Percentiles rank a stretch among this genome's conserved stretches.
Evolutionary conservation across 2,113 vertebrate species (phyloP).

Genomic region (Perccottus glenii): DNA sequence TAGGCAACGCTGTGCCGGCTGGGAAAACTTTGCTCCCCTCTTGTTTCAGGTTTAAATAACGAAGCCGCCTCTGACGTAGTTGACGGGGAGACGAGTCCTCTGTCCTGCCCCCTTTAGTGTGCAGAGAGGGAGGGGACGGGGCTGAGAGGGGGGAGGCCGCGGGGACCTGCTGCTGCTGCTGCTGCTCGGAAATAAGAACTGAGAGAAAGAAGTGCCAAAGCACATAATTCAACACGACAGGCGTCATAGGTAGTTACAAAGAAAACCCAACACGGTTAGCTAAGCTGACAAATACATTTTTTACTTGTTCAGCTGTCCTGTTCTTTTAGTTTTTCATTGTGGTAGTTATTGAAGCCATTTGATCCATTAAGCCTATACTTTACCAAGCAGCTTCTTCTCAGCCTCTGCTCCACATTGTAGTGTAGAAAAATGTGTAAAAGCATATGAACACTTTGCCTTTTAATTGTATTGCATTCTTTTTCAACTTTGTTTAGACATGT

Average conservation of each 20-base stretch:
- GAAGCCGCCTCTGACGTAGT: conserved; percentile 69
- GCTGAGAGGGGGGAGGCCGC: neutral
- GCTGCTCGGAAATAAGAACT: neutral
- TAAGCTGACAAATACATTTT: neutral
- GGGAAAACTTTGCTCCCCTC: conserved; percentile 57
- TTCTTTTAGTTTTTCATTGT: neutral
- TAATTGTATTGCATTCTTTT: too few relatives aligned
- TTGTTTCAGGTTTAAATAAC: conserved; percentile 76
- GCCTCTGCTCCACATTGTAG: too few relatives aligned
- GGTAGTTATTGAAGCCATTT: neutral
- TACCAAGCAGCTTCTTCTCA: too few relatives aligned
- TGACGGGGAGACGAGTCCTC: conserved; percentile 66
- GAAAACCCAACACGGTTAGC: neutral
- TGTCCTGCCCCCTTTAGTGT: conserved; percentile 36
- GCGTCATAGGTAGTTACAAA: neutral
- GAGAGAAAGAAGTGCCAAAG: neutral
- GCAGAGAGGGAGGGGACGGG: conserved; percentile 21
- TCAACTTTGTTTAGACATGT: too few relatives aligned
- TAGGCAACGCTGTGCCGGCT: conserved; percentile 68
- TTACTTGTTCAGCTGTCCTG: neutral
- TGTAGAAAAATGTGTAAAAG: too few relatives aligned
- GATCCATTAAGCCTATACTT: too few relatives aligned
- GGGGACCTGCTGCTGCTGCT: neutral
- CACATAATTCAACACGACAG: neutral
- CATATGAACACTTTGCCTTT: too few relatives aligned